Evolutionary conservation across 2,888 invertebrate species (phyloP), one percentile per base, ranked within the genome.

Genomic region (Calameuta idolon): DNA sequence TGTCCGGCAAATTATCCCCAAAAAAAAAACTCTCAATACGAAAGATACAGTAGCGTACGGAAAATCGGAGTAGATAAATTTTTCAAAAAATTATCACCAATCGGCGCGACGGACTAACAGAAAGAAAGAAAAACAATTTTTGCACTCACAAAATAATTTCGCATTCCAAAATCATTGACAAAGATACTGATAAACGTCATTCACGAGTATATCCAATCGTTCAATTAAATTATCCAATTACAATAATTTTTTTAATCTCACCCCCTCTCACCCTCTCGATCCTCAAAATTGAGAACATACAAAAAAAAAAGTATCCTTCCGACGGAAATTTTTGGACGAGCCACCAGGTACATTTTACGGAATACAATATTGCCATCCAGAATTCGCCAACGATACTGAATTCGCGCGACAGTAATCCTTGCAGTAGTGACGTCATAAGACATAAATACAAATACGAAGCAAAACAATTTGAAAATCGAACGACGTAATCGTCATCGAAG

Each of bases 1-100:
- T 84, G 83, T 81, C 85, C 85, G 81, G 79, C 81, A 86, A 55
- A 23, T 55, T 3, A 33, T 55, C 2, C 23, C 23, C 1, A 40
- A 40, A 40, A 55, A 55, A 55, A 23, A 37, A 37, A 15, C 23
- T 55, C 55, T 55, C 55, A 23, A 23, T 2, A 2, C 23, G 9
- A 23, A 55, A 2, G 55, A 55, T 23, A 55, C 2, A 15, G 55
- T 2, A 23, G 2, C 55, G 23, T 2, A 15, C 23, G 23, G 4
- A 23, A 55, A 55, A 15, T 55, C 9, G 9, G 23, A 23, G 23
- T 15, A 2, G 23, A 55, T 23, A 23, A 55, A 9, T 5, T 55
- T 55, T 55, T 23, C 55, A 23, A 55, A 55, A 55, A 55, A 55
- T 55, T 9, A 55, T 5, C 9, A 55, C 23, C 55, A 5, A 55